Evolutionary conservation across 2,888 invertebrate species (phyloP), one percentile per base, ranked within the genome.

Genomic region (Drosophila fulvimacula): DNA sequence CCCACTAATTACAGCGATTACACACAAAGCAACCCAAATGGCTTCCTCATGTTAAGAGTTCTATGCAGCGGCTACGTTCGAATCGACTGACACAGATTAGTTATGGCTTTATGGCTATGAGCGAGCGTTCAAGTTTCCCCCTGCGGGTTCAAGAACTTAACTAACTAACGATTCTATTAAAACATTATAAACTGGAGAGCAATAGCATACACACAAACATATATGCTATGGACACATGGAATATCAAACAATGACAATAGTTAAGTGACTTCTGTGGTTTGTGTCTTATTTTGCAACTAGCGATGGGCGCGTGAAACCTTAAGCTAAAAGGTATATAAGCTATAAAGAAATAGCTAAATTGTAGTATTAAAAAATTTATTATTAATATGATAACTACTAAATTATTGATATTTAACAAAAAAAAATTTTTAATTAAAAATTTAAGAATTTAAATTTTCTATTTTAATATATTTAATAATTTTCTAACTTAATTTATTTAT

Each of bases 81-180:
- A 75, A 51, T 49, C 69, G 70, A 64, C 77, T 69, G 70, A 65
- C 77, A 67, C 72, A 61, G 73, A 83, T 82, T 75, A 82, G 75
- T 78, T 71, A 71, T 73, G 73, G 58, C 52, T 62, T 75, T 71
- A 71, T 73, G 72, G 58, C 52, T 63, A 27, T 51, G 56, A 44
- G 65, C 53, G 46, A 52, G 55, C 55, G 78, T 71, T 83, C 70
- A 77, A 72, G 64, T 46, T 30, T 48, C 17, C 48, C 46, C 53
- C 49, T 30, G 38, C 66, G 81, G 67, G 73, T 76, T 82, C 82
- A 82, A 83, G 84, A 83, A 78, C 52, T 52, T 27, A 11, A 24
- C 84, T 68, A 72, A 69, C 82, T 72, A 74, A 61, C 71, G 73
- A 84, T 72, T 78, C 39, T 73, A 76, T 76, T 76, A 46, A 61